Evolutionary conservation across 2,888 invertebrate genomes (phyloP), one percentile per base, ranked within the genome.

Genomic region (Tenthredo scrophulariae): DNA sequence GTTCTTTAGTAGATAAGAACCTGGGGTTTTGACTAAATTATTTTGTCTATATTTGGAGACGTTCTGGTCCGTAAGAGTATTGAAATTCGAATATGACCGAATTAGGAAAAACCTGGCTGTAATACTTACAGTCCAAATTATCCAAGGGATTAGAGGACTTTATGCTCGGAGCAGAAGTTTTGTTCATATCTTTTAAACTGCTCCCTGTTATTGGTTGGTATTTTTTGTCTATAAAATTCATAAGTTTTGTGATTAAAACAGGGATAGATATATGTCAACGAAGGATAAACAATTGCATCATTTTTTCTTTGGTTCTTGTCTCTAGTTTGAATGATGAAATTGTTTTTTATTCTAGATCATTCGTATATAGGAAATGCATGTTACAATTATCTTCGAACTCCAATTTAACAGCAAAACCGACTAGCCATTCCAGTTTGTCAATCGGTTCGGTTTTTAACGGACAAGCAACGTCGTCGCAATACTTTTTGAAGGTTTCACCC

Each of bases 361-460:
- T 33, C 3, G 29, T n/a, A 10, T 9, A n/a, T 13, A 29, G 26
- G 33, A 33, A 67, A 67, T 62, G 10, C 5, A 1, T 89, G 92
- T 92, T 94, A 97, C 97, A 95, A 93, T 97, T 96, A 91, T 98
- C 97, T 29, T 96, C 95, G 93, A 97, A 98, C 92, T 98, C 97
- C 84, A 97, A 94, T 91, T 97, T 95, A 7, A 98, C 95, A 40
- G 98, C 98, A 91, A 97, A 96, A 0, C 97, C 97, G 0, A 98
- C 92, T 29, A 99, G 93, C 98, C 98, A 98, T 88, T 98, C 97
- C 0, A 98, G 92, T 88, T 97, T 96, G 91, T 97, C 97, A 80
- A 95, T 89, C 10, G 94, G 94, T 4, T 95, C 94, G 0, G 95
- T 94, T 9, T 94, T 94, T 22, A 95, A 94, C 0, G 98, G 98